A percentile compares a stretch with the other conserved stretches of the same genome.
These are phyloP conservation scores for Formica exsecta DNA, from an alignment of 1,140 invertebrate species.

Conservation along the genomic window DNA sequence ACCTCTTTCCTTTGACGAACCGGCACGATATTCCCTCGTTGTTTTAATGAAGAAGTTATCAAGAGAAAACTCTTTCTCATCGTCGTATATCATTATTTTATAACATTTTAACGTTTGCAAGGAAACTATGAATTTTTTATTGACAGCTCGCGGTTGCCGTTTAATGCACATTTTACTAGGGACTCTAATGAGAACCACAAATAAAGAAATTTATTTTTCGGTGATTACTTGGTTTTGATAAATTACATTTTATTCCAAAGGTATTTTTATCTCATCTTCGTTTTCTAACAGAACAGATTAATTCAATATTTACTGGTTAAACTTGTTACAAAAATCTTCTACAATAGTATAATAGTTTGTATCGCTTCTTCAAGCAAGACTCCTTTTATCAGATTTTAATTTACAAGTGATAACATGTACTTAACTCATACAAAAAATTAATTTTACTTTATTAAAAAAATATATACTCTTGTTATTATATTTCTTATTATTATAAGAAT, in stretches of 20 bases:
- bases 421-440: no score
- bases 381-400: not conserved
- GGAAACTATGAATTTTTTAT: slow-evolving; percentile 9
- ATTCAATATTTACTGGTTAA: not conserved
- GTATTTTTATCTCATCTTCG: not conserved
- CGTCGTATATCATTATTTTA: not conserved
- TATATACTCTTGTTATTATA: no score
- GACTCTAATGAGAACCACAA: not conserved
- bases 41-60: not conserved
- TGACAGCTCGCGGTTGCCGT: not conserved
- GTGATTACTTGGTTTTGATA: not conserved
- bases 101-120: not conserved
- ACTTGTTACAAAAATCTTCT: not conserved
- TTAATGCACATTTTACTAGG: not conserved
- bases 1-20: not conserved
- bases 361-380: not conserved
- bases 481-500: not conserved
- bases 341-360: not conserved
- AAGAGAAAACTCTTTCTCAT: not conserved
- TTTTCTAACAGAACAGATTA: not conserved
- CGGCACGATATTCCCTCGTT: not conserved
- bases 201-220: not conserved
- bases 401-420: not conserved
- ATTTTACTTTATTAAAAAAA: no score
- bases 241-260: not conserved